Conservation (phyloP, 2,888 invertebrate genomes). For the Cephus nigrinus region DNA sequence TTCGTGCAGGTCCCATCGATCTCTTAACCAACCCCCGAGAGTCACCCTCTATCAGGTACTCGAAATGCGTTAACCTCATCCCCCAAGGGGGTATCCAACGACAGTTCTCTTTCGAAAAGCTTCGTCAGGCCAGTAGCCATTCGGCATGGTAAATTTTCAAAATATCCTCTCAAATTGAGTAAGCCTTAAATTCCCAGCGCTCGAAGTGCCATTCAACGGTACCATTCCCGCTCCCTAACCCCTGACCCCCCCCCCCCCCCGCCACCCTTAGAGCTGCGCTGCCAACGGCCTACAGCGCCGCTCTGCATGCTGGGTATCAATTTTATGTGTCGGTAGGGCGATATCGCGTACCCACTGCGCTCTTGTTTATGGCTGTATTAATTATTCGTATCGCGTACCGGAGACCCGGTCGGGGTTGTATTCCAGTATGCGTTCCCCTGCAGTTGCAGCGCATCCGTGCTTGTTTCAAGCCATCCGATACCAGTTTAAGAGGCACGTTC, state of each 20-base stretch:
- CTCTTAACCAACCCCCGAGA: no score
- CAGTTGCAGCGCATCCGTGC: conserved; percentile 44
- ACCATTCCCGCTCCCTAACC: not conserved
- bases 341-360: conserved; percentile 41
- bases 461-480: conserved; percentile 39
- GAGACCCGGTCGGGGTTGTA: conserved; percentile 35
- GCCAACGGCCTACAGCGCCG: not conserved
- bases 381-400: conserved; percentile 63
- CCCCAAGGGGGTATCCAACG: no score
- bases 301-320: conserved; percentile 50
- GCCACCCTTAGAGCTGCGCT: no score
- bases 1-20: no score
- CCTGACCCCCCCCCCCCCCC: no score
- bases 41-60: no score
- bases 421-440: conserved; percentile 35
- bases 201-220: conserved; percentile 23
- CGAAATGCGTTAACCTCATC: no score
- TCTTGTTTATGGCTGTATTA: conserved; percentile 63
- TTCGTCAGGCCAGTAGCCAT: no score
- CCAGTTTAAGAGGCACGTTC: conserved; percentile 41
- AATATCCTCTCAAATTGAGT: conserved; percentile 39
- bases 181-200: conserved; percentile 29
- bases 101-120: no score
- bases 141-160: conserved; percentile 28
- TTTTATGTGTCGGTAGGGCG: conserved; percentile 56